phyloP scores from a whole-genome alignment of 2,888 invertebrate genomes.

The Pristionchus arcanus region DNA sequence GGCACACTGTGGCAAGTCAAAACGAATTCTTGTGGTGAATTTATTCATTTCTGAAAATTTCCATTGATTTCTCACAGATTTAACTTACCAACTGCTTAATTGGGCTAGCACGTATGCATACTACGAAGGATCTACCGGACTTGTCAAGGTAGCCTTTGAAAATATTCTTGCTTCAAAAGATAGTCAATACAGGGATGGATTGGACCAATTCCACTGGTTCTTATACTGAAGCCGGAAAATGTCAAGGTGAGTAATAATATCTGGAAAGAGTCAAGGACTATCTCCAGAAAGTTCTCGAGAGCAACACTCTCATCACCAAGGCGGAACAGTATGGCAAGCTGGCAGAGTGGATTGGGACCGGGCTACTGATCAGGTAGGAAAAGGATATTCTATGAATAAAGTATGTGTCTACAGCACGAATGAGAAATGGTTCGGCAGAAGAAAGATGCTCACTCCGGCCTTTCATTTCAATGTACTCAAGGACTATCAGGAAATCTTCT shows the following conservation, averaged over 20 bases:
- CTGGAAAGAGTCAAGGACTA: no score
- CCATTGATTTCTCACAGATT: no score
- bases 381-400: no score
- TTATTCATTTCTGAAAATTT: neutral
- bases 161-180: no score
- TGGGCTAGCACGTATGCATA: no score
- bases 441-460: constrained; percentile 82
- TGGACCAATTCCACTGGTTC: no score
- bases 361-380: constrained; percentile 76
- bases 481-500: constrained; percentile 65
- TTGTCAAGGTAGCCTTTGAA: no score
- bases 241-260: neutral
- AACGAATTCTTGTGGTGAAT: neutral
- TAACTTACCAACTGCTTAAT: no score
- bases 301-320: constrained; percentile 79
- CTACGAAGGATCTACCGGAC: no score
- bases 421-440: constrained; percentile 80
- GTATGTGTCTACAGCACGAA: constrained; percentile 73
- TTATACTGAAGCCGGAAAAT: no score
- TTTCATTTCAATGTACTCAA: constrained; percentile 82
- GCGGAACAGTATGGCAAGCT: constrained; percentile 80
- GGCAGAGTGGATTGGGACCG: constrained; percentile 81
- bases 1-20: constrained; percentile 30
- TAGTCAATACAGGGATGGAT: no score
- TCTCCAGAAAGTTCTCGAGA: constrained; percentile 71